Base-by-base conservation (phyloP, 2,888 invertebrate species). In the Hemithea aestivaria region DNA sequence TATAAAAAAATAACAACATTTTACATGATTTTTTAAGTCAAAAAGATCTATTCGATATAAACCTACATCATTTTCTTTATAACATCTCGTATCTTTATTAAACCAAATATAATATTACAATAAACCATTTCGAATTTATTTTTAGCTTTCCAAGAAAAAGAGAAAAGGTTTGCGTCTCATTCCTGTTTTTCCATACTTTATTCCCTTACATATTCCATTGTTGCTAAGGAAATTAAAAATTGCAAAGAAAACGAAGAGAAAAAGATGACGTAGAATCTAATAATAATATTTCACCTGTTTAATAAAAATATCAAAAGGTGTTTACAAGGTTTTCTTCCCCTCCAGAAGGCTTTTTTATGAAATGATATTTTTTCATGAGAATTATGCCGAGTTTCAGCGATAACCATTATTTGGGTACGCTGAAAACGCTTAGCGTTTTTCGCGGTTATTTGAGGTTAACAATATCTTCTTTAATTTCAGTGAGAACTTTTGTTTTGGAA, bases 331-430 rank as follows among this genome's bases (percentile, higher is more conserved):
- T 40, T 27, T 24, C 24, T 30, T 31, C 16, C 33, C 30, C 38
- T 20, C 25, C 26, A 25, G 28, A 28, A 9, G 35, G 26, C 32
- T 25, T 32, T n/a, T 43, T 48, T 51, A 40, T 34, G 42, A 44
- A 49, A 49, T 52, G 47, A 55, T 60, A 59, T 54, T 52, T 46
- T n/a, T 48, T 47, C 43, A 35, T 30, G 29, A 21, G 40, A 51
- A 45, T 48, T 42, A 34, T 40, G 24, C 20, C 8, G 31, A 45
- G 33, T 30, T 46, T 40, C 1, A 20, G 41, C 23, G 36, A 50
- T 46, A 47, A 43, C 37, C 42, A 40, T 45, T 36, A 36, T 44
- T 50, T 34, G 22, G 27, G 8, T 27, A 29, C 26, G 7, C 26
- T 31, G 23, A 30, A 33, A 40, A 35, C 27, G 35, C 23, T 45